Percentiles rank a stretch among this genome's conserved stretches.
Evolutionary conservation across 2,113 vertebrate species (phyloP).

Genomic region (human (Homo sapiens)): DNA sequence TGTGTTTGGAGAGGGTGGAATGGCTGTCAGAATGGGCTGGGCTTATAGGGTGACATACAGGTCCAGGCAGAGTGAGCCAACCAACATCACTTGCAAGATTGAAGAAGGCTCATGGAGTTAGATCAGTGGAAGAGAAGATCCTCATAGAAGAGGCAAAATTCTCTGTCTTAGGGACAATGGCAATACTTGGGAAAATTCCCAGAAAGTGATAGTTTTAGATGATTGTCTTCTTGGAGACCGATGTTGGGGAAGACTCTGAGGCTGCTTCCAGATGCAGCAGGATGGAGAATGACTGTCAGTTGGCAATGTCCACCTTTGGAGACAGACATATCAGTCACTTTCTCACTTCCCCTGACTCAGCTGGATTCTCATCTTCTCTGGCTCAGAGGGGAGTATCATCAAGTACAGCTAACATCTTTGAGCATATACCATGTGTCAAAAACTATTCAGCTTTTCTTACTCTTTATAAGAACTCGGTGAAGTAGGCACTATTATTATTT

Average conservation of each 20-base stretch:
- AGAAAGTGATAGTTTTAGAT: neutral
- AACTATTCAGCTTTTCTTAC: neutral
- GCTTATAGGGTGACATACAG: neutral
- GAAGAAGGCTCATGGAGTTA: fast-evolving
- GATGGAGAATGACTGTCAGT: neutral
- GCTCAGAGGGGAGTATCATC: neutral
- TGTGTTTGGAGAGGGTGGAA: neutral
- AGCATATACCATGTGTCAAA: neutral
- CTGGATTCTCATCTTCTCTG: neutral
- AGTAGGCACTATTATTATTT: too few species aligned
- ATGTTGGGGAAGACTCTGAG: neutral
- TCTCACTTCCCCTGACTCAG: too few species aligned
- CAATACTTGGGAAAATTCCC: neutral
- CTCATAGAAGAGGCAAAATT: too few species aligned
- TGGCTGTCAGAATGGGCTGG: neutral
- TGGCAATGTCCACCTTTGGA: neutral
- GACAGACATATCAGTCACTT: neutral
- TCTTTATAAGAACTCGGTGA: neutral
- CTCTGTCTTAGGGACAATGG: neutral
- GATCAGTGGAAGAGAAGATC: too few species aligned
- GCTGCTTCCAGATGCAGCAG: neutral
- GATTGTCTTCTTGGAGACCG: neutral
- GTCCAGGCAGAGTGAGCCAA: fast-evolving
- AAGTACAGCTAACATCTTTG: neutral
- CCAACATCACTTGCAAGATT: fast-evolving